Conservation (phyloP, 1,140 invertebrate species). For the Orchesella cincta region DNA sequence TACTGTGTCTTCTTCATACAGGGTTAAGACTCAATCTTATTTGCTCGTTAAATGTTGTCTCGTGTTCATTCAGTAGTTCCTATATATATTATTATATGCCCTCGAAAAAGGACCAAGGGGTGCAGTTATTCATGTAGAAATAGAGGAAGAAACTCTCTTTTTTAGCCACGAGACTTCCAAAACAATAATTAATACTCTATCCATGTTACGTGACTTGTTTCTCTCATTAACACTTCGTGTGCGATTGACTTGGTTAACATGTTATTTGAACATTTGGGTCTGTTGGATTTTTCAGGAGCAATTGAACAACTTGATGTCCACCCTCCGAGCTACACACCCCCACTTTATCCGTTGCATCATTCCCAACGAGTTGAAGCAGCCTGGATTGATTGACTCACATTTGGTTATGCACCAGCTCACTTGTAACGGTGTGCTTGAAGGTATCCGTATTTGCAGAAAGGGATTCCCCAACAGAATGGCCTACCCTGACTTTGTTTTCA, state of each 20-base stretch:
- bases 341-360: slow-evolving; percentile 72
- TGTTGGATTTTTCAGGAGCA: slow-evolving; percentile 56
- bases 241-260: not conserved
- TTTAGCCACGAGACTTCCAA: not conserved
- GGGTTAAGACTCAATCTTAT: slow-evolving; percentile 42
- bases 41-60: not conserved
- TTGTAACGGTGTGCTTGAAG: slow-evolving; percentile 59
- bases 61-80: not conserved
- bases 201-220: not conserved
- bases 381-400: slow-evolving; percentile 67
- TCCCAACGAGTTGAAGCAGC: slow-evolving; percentile 65
- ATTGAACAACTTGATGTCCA: slow-evolving; percentile 61
- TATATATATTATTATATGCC: not conserved
- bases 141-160: not conserved
- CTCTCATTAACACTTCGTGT: not conserved
- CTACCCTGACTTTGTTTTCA: slow-evolving; percentile 41
- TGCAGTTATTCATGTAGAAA: too few species aligned
- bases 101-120: too few species aligned
- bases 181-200: not conserved
- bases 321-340: slow-evolving; percentile 64
- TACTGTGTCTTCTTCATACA: slow-evolving; percentile 59
- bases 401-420: slow-evolving; percentile 68
- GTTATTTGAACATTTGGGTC: slow-evolving; percentile 35
- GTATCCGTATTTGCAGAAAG: slow-evolving; percentile 71
- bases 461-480: slow-evolving; percentile 67